A percentile compares a stretch with the other conserved stretches of the same genome.
Evolutionary conservation across 2,888 invertebrate genomes (phyloP).

Genomic region (Sepiola atlantica): DNA sequence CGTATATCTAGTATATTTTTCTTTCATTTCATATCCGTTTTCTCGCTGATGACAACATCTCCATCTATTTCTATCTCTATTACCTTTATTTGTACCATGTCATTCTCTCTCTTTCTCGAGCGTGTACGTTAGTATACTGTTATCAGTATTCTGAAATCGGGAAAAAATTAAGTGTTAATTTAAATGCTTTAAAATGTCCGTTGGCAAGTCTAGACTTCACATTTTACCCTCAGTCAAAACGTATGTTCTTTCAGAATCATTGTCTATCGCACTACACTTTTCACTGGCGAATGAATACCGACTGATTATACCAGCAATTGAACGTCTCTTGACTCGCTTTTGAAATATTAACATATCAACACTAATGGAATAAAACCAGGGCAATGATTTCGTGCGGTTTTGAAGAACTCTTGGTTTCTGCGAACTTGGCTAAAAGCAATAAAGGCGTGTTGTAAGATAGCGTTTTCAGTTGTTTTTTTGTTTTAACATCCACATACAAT

Average conservation of each 20-base stretch:
- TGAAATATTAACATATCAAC: neutral
- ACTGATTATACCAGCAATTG: neutral
- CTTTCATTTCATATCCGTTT: too few relatives aligned
- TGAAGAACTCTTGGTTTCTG: neutral
- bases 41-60: too few relatives aligned
- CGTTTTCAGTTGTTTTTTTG: too few relatives aligned
- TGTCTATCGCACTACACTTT: neutral
- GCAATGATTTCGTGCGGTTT: neutral
- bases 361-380: neutral
- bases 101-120: neutral
- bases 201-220: neutral
- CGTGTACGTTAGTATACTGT: too few relatives aligned
- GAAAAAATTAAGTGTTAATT: neutral
- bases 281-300: neutral
- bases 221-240: neutral
- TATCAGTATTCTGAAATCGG: too few relatives aligned
- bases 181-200: neutral
- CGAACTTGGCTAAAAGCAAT: neutral
- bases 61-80: too few relatives aligned
- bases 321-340: neutral
- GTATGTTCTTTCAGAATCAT: neutral
- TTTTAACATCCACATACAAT: too few relatives aligned
- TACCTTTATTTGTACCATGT: too few relatives aligned
- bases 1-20: too few relatives aligned
- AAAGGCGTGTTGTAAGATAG: neutral